These are phyloP conservation scores for Megalonaias nervosa DNA, from an alignment of 1,140 invertebrate genomes.

Conservation along the genomic window DNA sequence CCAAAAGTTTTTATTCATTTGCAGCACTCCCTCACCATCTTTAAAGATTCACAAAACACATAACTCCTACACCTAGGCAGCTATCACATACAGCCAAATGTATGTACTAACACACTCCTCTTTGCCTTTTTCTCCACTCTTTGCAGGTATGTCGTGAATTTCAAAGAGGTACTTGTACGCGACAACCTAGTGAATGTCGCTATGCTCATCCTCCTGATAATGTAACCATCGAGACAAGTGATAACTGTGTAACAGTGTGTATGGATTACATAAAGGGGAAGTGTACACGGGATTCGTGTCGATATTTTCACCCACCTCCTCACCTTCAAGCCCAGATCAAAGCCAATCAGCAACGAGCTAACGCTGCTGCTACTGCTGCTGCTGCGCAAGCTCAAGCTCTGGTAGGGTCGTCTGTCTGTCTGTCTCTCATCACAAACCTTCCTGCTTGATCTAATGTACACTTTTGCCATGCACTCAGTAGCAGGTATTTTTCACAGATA, in stretches of 20 bases:
- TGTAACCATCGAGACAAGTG: slow-evolving; percentile 85
- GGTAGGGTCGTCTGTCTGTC: slow-evolving; percentile 78
- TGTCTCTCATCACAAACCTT: slow-evolving; percentile 25
- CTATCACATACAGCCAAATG: background rate
- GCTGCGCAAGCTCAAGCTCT: slow-evolving; percentile 63
- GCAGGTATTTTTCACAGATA: too few species aligned
- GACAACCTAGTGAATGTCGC: slow-evolving; percentile 95
- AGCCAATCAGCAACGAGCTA: slow-evolving; percentile 86
- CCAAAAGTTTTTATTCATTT: too few species aligned
- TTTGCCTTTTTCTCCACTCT: slow-evolving; percentile 45
- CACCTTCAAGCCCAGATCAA: slow-evolving; percentile 99
- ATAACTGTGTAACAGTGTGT: slow-evolving; percentile 96
- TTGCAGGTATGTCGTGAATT: slow-evolving; percentile 96
- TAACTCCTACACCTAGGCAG: too few species aligned
- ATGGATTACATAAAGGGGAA: slow-evolving; percentile 98
- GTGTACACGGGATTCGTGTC: slow-evolving; percentile 91
- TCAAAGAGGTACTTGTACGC: slow-evolving; percentile 97
- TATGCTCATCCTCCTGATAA: slow-evolving; percentile 97
- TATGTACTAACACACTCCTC: slow-evolving; percentile 12
- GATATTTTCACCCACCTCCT: slow-evolving; percentile 81
- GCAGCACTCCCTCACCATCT: too few species aligned
- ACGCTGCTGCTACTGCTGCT: slow-evolving; percentile 74
- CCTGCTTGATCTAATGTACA: slow-evolving; percentile 9
- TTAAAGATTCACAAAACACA: too few species aligned
- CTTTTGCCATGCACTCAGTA: too few species aligned